Evolutionary conservation across 1,140 invertebrate genomes (phyloP), one percentile per base, ranked within the genome.

Genomic region (Medauroidea extradentata): DNA sequence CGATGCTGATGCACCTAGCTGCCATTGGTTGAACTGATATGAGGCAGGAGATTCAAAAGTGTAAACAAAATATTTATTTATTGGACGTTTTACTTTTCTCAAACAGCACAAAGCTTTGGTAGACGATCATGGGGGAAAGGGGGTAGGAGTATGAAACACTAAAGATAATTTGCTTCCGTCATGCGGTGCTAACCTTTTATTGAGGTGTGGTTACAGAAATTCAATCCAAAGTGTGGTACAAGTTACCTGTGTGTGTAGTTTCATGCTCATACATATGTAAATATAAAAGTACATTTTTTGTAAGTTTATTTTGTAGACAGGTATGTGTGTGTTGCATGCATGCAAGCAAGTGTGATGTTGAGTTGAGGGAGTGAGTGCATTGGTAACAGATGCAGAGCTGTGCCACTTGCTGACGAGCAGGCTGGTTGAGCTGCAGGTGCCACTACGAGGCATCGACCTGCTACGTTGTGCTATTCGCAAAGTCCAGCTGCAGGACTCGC

Each of bases 391-490:
- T 85, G 88, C 90, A 50, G 91, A 94, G 70, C 76, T 95, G 38
- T 95, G 92, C 74, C 93, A 96, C 72, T 74, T 85, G 46, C 80
- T 94, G 46, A 92, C 91, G 14, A 83, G 86, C 57, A 84, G 83
- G 67, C 72, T 97, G 59, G 81, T 93, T 7, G 86, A 93, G 67
- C 75, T 83, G 24, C 86, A 90, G 65, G 79, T 86, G 68, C 86
- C 92, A 41, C 84, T 94, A 50, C 79, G 87, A 69, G 95, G 94
- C 13, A 94, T 99, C 39, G 83, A 85, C 68, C 78, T 96, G 18
- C 69, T 98, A 8, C 82, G 84, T 59, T 86, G 85, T 67, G 94
- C 94, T 7, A 94, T 98, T 63, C 82, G 85, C 46, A 96, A 95
- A 75, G 88, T 96, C 61, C 92, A 96, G 72, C 72, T 90, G 1